Percentiles rank a stretch among this genome's conserved stretches.
Evolutionary conservation across 2,888 invertebrate genomes (phyloP).

Genomic region (Cloeon dipterum): DNA sequence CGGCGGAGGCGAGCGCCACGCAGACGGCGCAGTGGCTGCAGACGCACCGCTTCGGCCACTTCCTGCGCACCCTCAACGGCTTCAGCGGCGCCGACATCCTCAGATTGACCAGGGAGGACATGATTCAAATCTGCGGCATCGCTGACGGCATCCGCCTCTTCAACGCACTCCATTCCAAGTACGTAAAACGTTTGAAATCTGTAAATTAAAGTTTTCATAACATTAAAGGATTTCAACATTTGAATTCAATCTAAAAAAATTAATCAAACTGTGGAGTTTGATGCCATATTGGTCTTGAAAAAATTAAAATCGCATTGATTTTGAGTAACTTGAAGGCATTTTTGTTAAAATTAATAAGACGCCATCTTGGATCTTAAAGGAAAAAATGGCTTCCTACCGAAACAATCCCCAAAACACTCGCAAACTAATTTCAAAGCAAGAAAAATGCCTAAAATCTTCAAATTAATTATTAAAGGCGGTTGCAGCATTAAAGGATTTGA

Average conservation of each 20-base stretch:
- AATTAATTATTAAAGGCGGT: no score
- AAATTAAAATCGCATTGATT: no score
- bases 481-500: no score
- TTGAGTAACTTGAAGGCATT: no score
- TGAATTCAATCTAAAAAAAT: neutral
- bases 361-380: no score
- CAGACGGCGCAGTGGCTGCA: slow-evolving; percentile 65
- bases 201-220: neutral
- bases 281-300: no score
- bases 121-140: slow-evolving; percentile 83
- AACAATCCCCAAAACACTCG: no score
- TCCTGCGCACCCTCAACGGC: slow-evolving; percentile 52
- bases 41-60: slow-evolving; percentile 50
- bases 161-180: slow-evolving; percentile 73
- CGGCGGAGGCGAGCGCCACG: slow-evolving; percentile 39
- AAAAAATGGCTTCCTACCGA: no score
- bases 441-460: no score
- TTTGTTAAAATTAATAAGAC: no score
- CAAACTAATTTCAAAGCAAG: no score
- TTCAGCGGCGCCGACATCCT: slow-evolving; percentile 78
- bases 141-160: slow-evolving; percentile 84
- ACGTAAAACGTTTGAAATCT: no score
- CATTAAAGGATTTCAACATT: neutral
- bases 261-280: neutral
- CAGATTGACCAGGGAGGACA: slow-evolving; percentile 69